A percentile compares a stretch with the other conserved stretches of the same genome.
Evolutionary conservation across 2,797 vertebrate species (phyloP).

Genomic region (Erpetoichthys calabaricus): DNA sequence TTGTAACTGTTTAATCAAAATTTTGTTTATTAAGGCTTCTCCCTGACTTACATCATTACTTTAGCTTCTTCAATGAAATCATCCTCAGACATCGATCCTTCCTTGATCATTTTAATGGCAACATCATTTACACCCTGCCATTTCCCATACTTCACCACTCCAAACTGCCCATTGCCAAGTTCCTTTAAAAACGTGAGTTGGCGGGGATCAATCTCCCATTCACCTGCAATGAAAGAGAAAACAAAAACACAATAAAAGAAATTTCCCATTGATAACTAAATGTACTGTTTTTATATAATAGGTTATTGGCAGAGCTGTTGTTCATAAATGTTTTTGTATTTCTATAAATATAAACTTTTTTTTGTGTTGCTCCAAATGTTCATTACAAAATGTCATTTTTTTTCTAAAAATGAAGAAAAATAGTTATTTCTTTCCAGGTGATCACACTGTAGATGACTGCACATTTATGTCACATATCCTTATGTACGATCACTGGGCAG

Average conservation of each 20-base stretch:
- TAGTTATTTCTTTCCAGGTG: too few species aligned
- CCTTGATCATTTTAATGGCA: slow-evolving; percentile 95
- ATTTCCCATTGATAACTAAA: too few species aligned
- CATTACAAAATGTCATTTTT: too few species aligned
- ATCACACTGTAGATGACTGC: too few species aligned
- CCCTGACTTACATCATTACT: slow-evolving; percentile 86
- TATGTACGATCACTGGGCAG: too few species aligned
- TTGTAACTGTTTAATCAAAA: background rate
- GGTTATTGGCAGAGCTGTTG: too few species aligned
- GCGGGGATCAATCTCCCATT: slow-evolving; percentile 90
- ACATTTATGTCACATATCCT: too few species aligned
- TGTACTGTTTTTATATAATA: too few species aligned
- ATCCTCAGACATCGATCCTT: slow-evolving; percentile 95
- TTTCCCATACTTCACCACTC: slow-evolving; percentile 90
- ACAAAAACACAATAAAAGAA: background rate
- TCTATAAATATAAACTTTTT: too few species aligned
- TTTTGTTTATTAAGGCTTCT: background rate
- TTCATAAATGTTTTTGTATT: too few species aligned
- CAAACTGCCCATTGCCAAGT: slow-evolving; percentile 85
- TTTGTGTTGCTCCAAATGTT: too few species aligned
- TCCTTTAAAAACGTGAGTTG: slow-evolving; percentile 90
- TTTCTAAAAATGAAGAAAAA: too few species aligned
- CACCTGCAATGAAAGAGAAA: slow-evolving; percentile 41
- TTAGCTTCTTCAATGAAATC: slow-evolving; percentile 96
- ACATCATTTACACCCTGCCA: slow-evolving; percentile 88